phyloP scores from a whole-genome alignment of 2,888 invertebrate species.

The Tupiocoris notatus region DNA sequence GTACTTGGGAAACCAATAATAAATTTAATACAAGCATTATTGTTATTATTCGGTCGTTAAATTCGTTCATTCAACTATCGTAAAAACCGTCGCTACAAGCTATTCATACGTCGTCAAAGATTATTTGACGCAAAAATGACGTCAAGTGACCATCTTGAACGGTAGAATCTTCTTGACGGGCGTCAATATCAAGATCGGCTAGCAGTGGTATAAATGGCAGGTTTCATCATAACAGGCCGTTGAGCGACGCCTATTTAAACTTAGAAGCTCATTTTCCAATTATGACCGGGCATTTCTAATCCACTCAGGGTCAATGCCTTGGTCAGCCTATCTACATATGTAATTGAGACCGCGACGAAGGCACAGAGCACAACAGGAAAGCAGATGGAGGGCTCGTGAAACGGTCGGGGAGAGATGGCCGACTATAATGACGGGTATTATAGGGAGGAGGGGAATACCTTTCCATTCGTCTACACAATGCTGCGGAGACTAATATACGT shows the following conservation, averaged over 20 bases:
- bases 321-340: not conserved
- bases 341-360: not conserved
- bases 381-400: not conserved
- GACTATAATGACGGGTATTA: not conserved
- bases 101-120: no score
- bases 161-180: not conserved
- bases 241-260: not conserved
- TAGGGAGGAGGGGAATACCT: not conserved
- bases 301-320: not conserved
- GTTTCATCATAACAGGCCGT: not conserved
- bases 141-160: not conserved
- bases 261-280: not conserved
- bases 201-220: not conserved
- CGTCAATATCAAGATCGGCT: not conserved
- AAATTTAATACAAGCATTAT: no score
- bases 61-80: no score
- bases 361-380: not conserved
- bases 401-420: not conserved
- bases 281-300: not conserved
- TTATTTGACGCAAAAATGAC: no score
- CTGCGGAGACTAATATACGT: not conserved
- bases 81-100: no score
- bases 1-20: no score
- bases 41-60: no score
- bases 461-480: not conserved